Percentiles rank a stretch among this genome's conserved stretches.
phyloP scores from a whole-genome alignment of 2,888 invertebrate species.

The Altica lythri region DNA sequence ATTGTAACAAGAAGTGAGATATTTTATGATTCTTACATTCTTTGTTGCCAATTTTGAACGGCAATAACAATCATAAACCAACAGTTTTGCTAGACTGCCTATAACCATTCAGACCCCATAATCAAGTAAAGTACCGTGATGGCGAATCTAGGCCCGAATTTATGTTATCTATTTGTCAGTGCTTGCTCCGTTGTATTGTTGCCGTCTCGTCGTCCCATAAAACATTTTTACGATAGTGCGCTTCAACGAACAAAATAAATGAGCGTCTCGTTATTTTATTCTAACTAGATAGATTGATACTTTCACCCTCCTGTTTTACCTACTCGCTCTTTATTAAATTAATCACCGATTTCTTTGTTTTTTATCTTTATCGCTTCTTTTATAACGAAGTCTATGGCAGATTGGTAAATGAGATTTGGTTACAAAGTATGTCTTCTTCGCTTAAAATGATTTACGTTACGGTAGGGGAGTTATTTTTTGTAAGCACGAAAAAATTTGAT shows the following conservation, averaged over 20 bases:
- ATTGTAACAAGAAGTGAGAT: too few species aligned
- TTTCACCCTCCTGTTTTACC: slow-evolving; percentile 26
- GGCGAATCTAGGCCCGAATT: slow-evolving; percentile 30
- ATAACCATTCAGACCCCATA: slow-evolving; percentile 20
- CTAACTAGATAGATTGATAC: slow-evolving; percentile 46
- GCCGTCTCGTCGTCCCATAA: slow-evolving; percentile 47
- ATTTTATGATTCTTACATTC: too few species aligned
- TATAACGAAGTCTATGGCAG: not conserved
- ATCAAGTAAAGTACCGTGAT: slow-evolving; percentile 29
- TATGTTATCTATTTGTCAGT: slow-evolving; percentile 45
- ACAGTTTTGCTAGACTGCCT: slow-evolving; percentile 1
- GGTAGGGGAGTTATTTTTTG: too few species aligned
- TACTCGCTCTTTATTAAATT: slow-evolving; percentile 21
- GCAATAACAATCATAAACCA: slow-evolving; percentile 5
- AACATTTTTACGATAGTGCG: slow-evolving; percentile 51
- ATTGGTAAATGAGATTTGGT: slow-evolving; percentile 1
- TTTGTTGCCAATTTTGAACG: too few species aligned
- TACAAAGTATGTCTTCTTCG: slow-evolving; percentile 4
- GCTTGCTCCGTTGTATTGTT: slow-evolving; percentile 40
- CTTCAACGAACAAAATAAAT: slow-evolving; percentile 49
- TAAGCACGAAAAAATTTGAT: too few species aligned
- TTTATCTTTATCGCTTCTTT: slow-evolving; percentile 7
- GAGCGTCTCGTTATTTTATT: slow-evolving; percentile 46
- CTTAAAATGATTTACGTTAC: not conserved
- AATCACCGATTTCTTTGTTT: slow-evolving; percentile 14